Percentiles rank a stretch among this genome's conserved stretches.
Evolutionary conservation across 2,888 invertebrate species (phyloP).

Genomic region (Hypomecis atomaria): DNA sequence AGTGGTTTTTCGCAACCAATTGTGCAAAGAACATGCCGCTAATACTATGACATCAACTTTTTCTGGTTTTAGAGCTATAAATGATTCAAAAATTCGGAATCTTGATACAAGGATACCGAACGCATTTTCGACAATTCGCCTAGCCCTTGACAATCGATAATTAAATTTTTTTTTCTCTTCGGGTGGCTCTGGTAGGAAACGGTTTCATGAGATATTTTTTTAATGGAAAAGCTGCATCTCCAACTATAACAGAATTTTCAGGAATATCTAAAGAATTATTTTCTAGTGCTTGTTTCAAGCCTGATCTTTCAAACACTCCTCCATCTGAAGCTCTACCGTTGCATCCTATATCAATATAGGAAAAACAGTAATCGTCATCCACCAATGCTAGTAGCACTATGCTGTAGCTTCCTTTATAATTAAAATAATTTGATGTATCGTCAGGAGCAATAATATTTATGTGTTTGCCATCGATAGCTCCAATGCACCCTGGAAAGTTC

Average conservation of each 20-base stretch:
- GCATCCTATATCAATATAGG: constrained; percentile 34
- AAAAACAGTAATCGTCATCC: constrained; percentile 42
- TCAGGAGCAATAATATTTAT: constrained; percentile 37
- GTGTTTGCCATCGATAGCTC: constrained; percentile 26
- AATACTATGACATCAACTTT: constrained; percentile 41
- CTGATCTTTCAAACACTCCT: constrained; percentile 15
- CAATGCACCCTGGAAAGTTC: constrained; percentile 28
- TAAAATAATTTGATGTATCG: constrained; percentile 21
- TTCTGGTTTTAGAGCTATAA: constrained; percentile 32
- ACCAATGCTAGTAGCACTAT: constrained; percentile 42
- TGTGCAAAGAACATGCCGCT: constrained; percentile 44
- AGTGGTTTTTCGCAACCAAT: constrained; percentile 43
- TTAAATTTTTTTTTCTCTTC: constrained; percentile 17
- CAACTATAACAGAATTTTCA: constrained; percentile 27
- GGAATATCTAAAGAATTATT: constrained; percentile 22
- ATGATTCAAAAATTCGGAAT: constrained; percentile 16
- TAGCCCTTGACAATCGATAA: no score
- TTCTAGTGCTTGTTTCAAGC: no score
- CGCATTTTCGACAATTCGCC: no score
- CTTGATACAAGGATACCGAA: no score
- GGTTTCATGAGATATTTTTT: constrained; percentile 36
- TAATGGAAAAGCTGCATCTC: constrained; percentile 37
- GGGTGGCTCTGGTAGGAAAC: constrained; percentile 19
- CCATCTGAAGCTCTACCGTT: constrained; percentile 39
- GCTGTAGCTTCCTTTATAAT: constrained; percentile 14